Percentiles rank a stretch among this genome's conserved stretches.
phyloP scores from a whole-genome alignment of 2,888 invertebrate species.

The Hermaeophaga mercurialis region DNA sequence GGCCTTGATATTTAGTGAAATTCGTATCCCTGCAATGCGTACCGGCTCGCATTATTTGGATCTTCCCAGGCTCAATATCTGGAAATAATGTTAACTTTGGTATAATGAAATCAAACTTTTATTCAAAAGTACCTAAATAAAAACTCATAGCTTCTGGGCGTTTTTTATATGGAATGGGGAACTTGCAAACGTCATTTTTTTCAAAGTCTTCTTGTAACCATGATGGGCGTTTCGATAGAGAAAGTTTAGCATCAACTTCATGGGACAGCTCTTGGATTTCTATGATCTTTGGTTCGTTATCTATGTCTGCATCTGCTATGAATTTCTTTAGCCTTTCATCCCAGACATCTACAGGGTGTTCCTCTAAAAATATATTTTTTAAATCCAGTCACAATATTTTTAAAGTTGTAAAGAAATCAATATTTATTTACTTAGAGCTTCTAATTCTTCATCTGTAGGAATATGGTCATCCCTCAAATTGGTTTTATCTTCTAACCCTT shows the following conservation, averaged over 20 bases:
- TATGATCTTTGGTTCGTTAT: conserved; percentile 26
- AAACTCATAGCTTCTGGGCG: conserved; percentile 35
- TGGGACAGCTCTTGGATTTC: conserved; percentile 41
- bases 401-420: neutral
- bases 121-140: conserved; percentile 34
- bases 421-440: neutral
- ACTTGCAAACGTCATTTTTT: conserved; percentile 37
- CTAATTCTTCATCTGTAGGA: neutral
- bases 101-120: no score
- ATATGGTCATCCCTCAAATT: neutral
- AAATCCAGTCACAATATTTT: no score
- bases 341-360: conserved; percentile 30
- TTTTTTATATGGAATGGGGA: conserved; percentile 33
- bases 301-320: conserved; percentile 32
- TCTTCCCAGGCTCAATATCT: conserved; percentile 10
- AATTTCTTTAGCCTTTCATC: conserved; percentile 27
- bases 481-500: conserved; percentile 1
- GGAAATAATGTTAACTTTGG: no score
- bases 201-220: conserved; percentile 34
- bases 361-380: conserved; percentile 5
- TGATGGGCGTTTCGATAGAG: conserved; percentile 36
- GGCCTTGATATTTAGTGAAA: conserved; percentile 47
- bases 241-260: conserved; percentile 28
- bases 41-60: conserved; percentile 51
- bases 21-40: conserved; percentile 52